A percentile compares a stretch with the other conserved stretches of the same genome.
These are phyloP conservation scores for Heliconius hortense DNA, from an alignment of 2,888 invertebrate genomes.

Conservation along the genomic window DNA sequence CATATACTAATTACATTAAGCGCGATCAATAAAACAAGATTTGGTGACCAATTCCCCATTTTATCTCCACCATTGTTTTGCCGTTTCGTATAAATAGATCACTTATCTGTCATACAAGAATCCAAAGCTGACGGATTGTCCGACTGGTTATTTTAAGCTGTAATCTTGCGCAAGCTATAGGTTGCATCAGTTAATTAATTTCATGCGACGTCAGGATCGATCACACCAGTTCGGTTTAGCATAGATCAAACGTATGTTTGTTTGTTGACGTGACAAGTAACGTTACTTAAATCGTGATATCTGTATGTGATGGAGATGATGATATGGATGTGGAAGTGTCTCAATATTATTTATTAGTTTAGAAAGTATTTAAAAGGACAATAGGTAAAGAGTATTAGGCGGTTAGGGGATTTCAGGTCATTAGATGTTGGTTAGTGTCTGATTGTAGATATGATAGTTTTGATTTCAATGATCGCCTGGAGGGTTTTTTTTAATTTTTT, in stretches of 20 bases:
- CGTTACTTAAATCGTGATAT: slow-evolving; percentile 49
- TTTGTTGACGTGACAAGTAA: slow-evolving; percentile 65
- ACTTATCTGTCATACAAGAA: slow-evolving; percentile 39
- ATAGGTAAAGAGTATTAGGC: slow-evolving; percentile 21
- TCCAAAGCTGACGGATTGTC: slow-evolving; percentile 40
- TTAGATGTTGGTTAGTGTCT: not conserved
- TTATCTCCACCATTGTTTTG: slow-evolving; percentile 41
- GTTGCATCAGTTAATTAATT: slow-evolving; percentile 63
- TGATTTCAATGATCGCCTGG: not conserved
- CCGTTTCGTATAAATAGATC: slow-evolving; percentile 39
- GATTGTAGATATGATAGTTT: not conserved
- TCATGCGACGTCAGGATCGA: slow-evolving; percentile 68
- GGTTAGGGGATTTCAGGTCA: slow-evolving; percentile 1
- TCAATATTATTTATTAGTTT: slow-evolving; percentile 14
- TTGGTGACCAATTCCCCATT: slow-evolving; percentile 32
- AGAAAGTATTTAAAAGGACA: slow-evolving; percentile 26
- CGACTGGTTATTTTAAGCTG: slow-evolving; percentile 41
- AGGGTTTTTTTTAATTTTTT: too few relatives aligned
- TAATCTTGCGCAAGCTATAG: slow-evolving; percentile 45
- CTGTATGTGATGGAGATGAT: slow-evolving; percentile 4
- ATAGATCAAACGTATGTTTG: slow-evolving; percentile 59
- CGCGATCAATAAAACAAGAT: slow-evolving; percentile 27
- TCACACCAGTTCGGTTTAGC: slow-evolving; percentile 59
- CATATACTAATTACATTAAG: slow-evolving; percentile 15
- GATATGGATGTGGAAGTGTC: slow-evolving; percentile 20